Percentiles rank a stretch among this genome's conserved stretches.
phyloP scores from a whole-genome alignment of 2,888 invertebrate genomes.

The Melangyna quadrimaculata region DNA sequence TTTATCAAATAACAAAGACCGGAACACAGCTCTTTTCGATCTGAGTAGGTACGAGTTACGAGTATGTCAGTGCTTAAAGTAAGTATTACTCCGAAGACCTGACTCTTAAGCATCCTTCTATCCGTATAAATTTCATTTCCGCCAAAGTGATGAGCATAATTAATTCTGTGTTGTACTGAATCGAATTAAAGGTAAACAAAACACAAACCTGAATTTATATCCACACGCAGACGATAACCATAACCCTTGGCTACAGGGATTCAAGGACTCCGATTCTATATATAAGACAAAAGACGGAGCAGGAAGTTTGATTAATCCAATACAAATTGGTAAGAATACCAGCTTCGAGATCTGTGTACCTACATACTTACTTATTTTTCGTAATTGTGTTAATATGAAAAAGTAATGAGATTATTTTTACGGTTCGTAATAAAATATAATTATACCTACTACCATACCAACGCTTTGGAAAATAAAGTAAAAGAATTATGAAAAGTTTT shows the following conservation, averaged over 20 bases:
- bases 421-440: slow-evolving; percentile 53
- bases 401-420: slow-evolving; percentile 56
- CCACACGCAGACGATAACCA: background rate
- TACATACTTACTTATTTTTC: too few relatives aligned
- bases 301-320: slow-evolving; percentile 50
- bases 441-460: slow-evolving; percentile 5
- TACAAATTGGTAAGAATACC: slow-evolving; percentile 19
- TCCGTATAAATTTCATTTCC: slow-evolving; percentile 2
- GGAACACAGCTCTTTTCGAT: slow-evolving; percentile 34
- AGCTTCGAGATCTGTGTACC: background rate
- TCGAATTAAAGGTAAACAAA: slow-evolving; percentile 55
- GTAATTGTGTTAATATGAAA: slow-evolving; percentile 34
- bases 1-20: background rate
- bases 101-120: background rate
- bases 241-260: background rate
- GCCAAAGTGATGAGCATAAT: slow-evolving; percentile 48
- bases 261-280: background rate
- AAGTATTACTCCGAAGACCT: background rate
- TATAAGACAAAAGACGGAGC: background rate
- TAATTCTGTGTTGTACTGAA: slow-evolving; percentile 53
- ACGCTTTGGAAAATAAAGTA: slow-evolving; percentile 21
- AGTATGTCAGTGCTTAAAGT: background rate
- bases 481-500: slow-evolving; percentile 7
- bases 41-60: background rate
- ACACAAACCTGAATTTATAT: slow-evolving; percentile 39